Base-by-base conservation (phyloP, 2,113 vertebrate species). In the Lonchura striata region DNA sequence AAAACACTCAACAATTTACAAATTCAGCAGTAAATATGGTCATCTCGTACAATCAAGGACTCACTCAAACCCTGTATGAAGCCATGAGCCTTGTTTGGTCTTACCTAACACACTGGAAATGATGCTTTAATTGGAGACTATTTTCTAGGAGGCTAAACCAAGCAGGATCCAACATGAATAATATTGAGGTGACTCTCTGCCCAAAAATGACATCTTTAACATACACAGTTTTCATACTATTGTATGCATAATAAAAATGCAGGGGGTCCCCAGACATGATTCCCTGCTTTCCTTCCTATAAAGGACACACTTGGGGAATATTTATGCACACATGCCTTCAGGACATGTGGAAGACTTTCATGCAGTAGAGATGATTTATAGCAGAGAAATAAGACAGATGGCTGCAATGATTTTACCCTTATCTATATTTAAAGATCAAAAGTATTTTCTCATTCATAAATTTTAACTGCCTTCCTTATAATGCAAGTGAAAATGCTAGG, bases 391-490 rank as follows among this genome's bases (percentile, higher is more conserved):
- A 54, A 37, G 22, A 21, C 8, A 27, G 22, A 33, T 20, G 84
- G 64, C 25, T 53, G 78, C 65, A 90, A 90, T 5, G 65, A 66
- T 53, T 71, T 81, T 68, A 52, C n/a, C 35, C 27, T 94, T 15
- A 75, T 74, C 16, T 30, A 33, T 11, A 56, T 59, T 31, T 54
- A 25, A 77, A 77, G 11, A 57, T 49, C 9, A 57, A 76, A 97
- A 90, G 10, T 18, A 60, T 94, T 78, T 92, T 94, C 54, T 64
- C 27, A 56, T 39, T 59, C 56, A 37, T 69, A 69, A 85, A 15
- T 4, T 65, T 80, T 75, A 77, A 82, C n/a, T 30, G 2, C 4
- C 42, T 88, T 95, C 59, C 69, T 63, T 88, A 31, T 39, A 78
- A 92, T n/a, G 24, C 82, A 69, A 68, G 54, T 61, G 92, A 57